Conservation (phyloP, 2,888 invertebrate species). For the Sinopyrophorus schimmeli region DNA sequence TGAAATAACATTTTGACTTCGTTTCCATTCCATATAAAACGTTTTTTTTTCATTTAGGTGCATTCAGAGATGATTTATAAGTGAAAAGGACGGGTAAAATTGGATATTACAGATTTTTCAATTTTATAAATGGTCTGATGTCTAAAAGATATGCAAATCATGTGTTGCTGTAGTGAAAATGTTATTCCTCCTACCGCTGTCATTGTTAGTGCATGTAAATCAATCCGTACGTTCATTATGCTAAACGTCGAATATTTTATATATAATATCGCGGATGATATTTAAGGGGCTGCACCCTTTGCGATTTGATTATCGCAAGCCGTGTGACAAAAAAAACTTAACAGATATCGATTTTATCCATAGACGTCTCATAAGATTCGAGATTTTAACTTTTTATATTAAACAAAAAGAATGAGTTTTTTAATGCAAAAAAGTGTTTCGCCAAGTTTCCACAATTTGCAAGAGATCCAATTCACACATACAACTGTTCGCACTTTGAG, state of each 20-base stretch:
- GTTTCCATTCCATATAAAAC: slow-evolving; percentile 19
- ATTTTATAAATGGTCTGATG: slow-evolving; percentile 26
- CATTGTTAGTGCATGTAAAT: too few relatives aligned
- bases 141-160: slow-evolving; percentile 27
- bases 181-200: slow-evolving; percentile 15
- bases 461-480: too few relatives aligned
- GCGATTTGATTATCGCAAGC: slow-evolving; percentile 8
- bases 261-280: slow-evolving; percentile 27
- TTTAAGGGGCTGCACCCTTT: slow-evolving; percentile 17
- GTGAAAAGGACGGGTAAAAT: slow-evolving; percentile 27
- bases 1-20: slow-evolving; percentile 40
- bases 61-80: slow-evolving; percentile 28
- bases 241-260: slow-evolving; percentile 30
- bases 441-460: too few relatives aligned
- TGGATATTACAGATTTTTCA: slow-evolving; percentile 27
- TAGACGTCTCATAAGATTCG: too few relatives aligned
- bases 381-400: too few relatives aligned
- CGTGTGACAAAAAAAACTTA: too few relatives aligned
- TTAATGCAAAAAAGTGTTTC: too few relatives aligned
- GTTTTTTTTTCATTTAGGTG: slow-evolving; percentile 28
- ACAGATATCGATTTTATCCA: too few relatives aligned
- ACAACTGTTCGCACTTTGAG: too few relatives aligned
- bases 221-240: slow-evolving; percentile 29
- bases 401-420: too few relatives aligned
- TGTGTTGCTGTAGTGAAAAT: slow-evolving; percentile 10